phyloP scores from a whole-genome alignment of 2,797 vertebrate species.

The Borostomias antarcticus region DNA sequence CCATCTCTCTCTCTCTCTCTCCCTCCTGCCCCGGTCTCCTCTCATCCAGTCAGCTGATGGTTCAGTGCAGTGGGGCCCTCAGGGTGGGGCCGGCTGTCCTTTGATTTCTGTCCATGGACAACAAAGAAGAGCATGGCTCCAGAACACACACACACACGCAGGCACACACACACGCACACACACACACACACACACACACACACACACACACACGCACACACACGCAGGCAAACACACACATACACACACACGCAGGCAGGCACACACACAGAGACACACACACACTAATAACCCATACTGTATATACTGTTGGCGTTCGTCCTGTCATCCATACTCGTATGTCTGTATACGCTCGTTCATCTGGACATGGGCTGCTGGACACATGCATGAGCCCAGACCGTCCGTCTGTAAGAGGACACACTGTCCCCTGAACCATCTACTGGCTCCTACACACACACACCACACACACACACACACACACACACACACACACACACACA shows the following conservation, averaged over 20 bases:
- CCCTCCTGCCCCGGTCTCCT: conserved; percentile 12
- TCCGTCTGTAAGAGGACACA: too few relatives aligned
- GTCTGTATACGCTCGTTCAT: neutral
- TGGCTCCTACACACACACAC: too few relatives aligned
- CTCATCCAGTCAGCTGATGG: conserved; percentile 65
- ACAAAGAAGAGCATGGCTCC: conserved; percentile 46
- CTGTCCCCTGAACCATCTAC: too few relatives aligned
- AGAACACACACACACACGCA: too few relatives aligned
- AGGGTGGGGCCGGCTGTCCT: conserved; percentile 41
- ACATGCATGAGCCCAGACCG: too few relatives aligned
- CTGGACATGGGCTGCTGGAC: too few relatives aligned
- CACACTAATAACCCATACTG: neutral
- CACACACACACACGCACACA: conserved; percentile 11
- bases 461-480: neutral
- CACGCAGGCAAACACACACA: conserved; percentile 3
- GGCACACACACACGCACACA: too few relatives aligned
- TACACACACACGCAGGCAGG: conserved; percentile 8
- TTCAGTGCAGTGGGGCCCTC: conserved; percentile 60
- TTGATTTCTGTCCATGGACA: conserved; percentile 58
- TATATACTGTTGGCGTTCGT: neutral
- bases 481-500: conserved; percentile 10
- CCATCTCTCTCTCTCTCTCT: neutral
- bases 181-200: neutral
- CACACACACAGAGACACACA: conserved; percentile 4
- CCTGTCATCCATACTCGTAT: neutral